A percentile compares a stretch with the other conserved stretches of the same genome.
Conservation (phyloP, 2,113 vertebrate species). For the Spilogale gracilis region DNA sequence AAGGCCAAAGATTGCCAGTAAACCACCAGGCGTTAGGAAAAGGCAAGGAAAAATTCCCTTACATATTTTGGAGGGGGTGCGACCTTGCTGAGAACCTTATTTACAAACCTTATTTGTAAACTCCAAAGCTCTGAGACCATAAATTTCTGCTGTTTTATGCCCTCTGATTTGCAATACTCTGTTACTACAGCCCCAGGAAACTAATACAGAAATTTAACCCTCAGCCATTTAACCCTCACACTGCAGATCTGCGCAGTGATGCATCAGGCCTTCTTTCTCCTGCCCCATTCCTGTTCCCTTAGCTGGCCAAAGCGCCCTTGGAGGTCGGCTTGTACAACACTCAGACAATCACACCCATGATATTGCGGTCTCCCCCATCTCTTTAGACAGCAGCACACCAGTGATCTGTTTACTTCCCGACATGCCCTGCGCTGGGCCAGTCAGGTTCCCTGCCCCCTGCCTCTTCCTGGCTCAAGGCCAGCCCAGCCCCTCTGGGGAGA, state of each 20-base stretch:
- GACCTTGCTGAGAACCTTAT: not conserved
- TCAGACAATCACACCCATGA: constrained; percentile 34
- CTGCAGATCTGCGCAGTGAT: not conserved
- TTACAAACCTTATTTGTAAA: not conserved
- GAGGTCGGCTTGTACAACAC: constrained; percentile 8
- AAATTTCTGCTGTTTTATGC: constrained; percentile 31
- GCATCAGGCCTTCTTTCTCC: not conserved
- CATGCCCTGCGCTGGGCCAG: constrained; percentile 48
- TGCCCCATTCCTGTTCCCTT: constrained; percentile 2
- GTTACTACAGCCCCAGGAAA: constrained; percentile 3
- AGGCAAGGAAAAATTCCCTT: not conserved
- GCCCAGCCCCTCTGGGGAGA: constrained; percentile 78
- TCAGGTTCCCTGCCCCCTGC: constrained; percentile 76
- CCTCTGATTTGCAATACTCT: not conserved
- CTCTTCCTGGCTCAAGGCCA: constrained; percentile 79
- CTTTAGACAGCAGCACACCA: constrained; percentile 31
- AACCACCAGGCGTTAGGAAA: not conserved
- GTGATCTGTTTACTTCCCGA: constrained; percentile 75
- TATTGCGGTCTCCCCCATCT: not conserved
- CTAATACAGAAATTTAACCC: not conserved
- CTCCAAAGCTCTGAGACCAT: not conserved
- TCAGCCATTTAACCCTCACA: constrained; percentile 17
- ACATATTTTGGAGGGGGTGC: not conserved
- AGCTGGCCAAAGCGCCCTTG: not conserved
- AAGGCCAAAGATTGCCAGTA: not conserved